Conservation (phyloP, 2,113 vertebrate genomes). For the Chrysemys picta region DNA sequence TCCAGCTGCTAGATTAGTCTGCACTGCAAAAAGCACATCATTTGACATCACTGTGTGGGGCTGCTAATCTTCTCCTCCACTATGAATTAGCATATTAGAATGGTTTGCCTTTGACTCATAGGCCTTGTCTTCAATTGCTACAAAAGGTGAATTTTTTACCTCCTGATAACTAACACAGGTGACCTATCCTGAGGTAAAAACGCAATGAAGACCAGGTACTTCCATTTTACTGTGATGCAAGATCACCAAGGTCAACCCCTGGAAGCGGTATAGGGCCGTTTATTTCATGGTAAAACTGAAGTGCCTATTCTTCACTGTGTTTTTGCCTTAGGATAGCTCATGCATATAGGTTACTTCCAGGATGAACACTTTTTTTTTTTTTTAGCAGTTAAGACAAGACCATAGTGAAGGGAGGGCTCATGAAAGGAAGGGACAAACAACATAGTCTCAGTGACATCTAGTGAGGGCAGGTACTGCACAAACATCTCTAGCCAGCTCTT, state of each 20-base stretch:
- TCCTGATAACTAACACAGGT: not conserved
- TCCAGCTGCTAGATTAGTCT: not conserved
- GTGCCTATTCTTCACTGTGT: not conserved
- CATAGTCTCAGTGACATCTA: fast-evolving
- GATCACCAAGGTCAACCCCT: not conserved
- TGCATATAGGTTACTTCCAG: no score
- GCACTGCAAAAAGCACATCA: not conserved
- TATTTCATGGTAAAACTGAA: not conserved
- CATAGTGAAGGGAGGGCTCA: not conserved
- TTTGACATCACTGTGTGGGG: not conserved
- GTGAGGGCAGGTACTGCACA: not conserved
- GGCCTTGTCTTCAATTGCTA: not conserved
- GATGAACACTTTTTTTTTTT: no score
- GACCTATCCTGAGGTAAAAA: not conserved
- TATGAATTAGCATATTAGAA: not conserved
- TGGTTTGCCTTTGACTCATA: not conserved
- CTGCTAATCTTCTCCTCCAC: not conserved
- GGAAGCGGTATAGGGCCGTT: not conserved
- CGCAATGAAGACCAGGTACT: not conserved
- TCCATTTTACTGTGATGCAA: not conserved
- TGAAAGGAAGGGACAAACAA: not conserved
- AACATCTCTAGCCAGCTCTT: not conserved
- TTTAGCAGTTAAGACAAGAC: not conserved
- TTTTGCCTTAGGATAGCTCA: no score
- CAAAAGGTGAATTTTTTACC: not conserved